phyloP scores from a whole-genome alignment of 2,113 vertebrate species.

The Oreotragus oreotragus region DNA sequence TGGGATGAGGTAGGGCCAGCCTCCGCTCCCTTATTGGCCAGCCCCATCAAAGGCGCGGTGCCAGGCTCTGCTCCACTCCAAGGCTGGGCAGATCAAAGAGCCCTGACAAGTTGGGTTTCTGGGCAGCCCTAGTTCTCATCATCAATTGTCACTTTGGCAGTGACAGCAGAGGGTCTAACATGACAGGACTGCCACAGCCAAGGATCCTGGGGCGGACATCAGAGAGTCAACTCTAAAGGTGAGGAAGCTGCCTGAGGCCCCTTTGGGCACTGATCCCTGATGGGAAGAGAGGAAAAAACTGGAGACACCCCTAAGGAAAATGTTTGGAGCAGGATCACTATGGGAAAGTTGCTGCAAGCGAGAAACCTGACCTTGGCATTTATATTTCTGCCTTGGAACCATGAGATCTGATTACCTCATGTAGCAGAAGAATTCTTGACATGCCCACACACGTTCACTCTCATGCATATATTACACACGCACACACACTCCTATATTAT shows the following conservation, averaged over 20 bases:
- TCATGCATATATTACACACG: not conserved
- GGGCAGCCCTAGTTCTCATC: slow-evolving; percentile 49
- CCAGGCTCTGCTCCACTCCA: slow-evolving; percentile 9
- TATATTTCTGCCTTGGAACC: slow-evolving; percentile 23
- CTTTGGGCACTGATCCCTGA: slow-evolving; percentile 25
- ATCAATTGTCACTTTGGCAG: slow-evolving; percentile 64
- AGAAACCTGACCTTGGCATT: slow-evolving; percentile 18
- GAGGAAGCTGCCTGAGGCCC: slow-evolving; percentile 7
- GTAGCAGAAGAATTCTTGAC: not conserved
- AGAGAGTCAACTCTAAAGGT: slow-evolving; percentile 60
- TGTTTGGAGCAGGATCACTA: slow-evolving; percentile 39
- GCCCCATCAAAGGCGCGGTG: slow-evolving; percentile 43
- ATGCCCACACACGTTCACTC: not conserved
- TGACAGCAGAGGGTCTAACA: slow-evolving; percentile 51
- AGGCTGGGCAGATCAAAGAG: slow-evolving; percentile 60
- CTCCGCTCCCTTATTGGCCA: not conserved
- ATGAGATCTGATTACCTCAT: not conserved
- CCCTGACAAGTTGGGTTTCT: slow-evolving; percentile 50
- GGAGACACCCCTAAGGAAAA: slow-evolving; percentile 20
- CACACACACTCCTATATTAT: not conserved
- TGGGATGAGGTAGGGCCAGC: not conserved
- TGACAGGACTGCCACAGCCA: slow-evolving; percentile 56
- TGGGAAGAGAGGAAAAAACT: slow-evolving; percentile 52
- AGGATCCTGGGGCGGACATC: slow-evolving; percentile 47
- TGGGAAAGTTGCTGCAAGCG: slow-evolving; percentile 20